Conservation (phyloP, 2,113 vertebrate genomes). For the Aptenodytes patagonicus region DNA sequence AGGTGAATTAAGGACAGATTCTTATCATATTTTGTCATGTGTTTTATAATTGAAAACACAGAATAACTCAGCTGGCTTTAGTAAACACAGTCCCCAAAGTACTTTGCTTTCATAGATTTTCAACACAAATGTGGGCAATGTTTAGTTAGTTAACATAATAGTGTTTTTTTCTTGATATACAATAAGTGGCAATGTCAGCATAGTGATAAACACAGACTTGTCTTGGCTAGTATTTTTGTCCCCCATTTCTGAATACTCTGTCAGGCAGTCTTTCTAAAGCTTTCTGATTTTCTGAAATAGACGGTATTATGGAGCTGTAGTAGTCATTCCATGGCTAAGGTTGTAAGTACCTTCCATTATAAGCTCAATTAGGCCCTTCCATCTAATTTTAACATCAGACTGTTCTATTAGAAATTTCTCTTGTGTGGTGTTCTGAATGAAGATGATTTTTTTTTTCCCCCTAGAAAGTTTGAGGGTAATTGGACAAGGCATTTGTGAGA, state of each 20-base stretch:
- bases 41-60: neutral
- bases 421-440: constrained; percentile 4
- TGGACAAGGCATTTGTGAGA: constrained; percentile 52
- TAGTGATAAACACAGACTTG: neutral
- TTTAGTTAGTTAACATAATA: neutral
- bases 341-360: constrained; percentile 44
- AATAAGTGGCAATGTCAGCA: neutral
- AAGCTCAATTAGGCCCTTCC: constrained; percentile 28
- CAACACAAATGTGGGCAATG: neutral
- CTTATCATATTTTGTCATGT: neutral
- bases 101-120: neutral
- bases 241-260: neutral
- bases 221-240: neutral
- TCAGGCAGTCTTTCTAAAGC: neutral
- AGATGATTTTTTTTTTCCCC: neutral
- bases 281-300: neutral
- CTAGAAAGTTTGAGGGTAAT: constrained; percentile 47
- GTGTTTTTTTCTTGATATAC: neutral
- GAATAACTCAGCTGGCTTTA: neutral
- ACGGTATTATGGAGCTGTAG: neutral
- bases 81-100: neutral
- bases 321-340: neutral
- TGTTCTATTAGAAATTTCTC: constrained; percentile 44
- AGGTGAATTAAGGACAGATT: neutral
- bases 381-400: constrained; percentile 44